phyloP scores from a whole-genome alignment of 1,140 invertebrate species.

The Paraescarpia echinospica region DNA sequence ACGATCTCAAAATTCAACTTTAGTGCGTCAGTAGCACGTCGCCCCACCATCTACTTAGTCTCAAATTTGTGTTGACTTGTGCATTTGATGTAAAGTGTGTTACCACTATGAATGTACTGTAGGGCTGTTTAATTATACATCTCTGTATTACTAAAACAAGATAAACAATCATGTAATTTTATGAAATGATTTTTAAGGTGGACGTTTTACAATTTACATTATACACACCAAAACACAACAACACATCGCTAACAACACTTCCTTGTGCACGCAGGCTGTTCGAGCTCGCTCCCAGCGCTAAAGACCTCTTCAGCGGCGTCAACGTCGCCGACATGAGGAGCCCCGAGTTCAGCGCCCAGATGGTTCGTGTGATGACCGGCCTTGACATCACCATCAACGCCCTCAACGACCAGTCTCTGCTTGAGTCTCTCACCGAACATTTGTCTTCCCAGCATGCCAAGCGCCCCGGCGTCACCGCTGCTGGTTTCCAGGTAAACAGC shows the following conservation, averaged over 20 bases:
- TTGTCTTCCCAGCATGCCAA: conserved; percentile 15
- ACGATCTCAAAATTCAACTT: too few relatives aligned
- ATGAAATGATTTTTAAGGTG: too few relatives aligned
- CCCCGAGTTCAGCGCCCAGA: conserved; percentile 23
- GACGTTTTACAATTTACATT: too few relatives aligned
- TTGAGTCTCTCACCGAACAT: conserved; percentile 20
- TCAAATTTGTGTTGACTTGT: too few relatives aligned
- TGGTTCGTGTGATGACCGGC: conserved; percentile 24
- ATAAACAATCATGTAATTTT: too few relatives aligned
- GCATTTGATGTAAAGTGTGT: too few relatives aligned
- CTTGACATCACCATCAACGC: conserved; percentile 24
- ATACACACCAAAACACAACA: too few relatives aligned
- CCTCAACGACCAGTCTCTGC: conserved; percentile 15
- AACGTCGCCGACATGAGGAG: conserved; percentile 19
- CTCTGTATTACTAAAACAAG: too few relatives aligned
- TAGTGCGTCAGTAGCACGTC: too few relatives aligned
- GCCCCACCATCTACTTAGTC: too few relatives aligned
- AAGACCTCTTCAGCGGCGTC: conserved; percentile 21
- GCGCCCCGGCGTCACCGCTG: conserved; percentile 21
- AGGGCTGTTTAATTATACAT: too few relatives aligned
- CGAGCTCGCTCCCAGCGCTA: conserved; percentile 19
- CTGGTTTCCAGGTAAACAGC: conserved; percentile 19
- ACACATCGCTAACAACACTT: neutral
- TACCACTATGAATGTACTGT: too few relatives aligned
- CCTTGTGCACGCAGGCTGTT: conserved; percentile 17